These are phyloP conservation scores for Myotis yumanensis DNA, from an alignment of 2,113 vertebrate genomes.

Conservation along the genomic window DNA sequence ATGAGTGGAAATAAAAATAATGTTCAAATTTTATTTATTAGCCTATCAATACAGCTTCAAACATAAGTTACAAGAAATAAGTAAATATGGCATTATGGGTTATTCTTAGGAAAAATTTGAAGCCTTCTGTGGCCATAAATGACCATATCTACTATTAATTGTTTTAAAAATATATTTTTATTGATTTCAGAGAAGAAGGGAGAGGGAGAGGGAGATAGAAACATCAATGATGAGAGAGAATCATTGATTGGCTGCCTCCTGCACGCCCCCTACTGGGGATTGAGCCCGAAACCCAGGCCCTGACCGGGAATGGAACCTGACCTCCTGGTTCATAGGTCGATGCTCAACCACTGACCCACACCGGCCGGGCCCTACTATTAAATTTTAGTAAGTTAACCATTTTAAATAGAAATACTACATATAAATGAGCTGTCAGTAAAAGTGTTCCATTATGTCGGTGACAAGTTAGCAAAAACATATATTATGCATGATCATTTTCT, in stretches of 20 bases:
- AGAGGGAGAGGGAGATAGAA: too few relatives aligned
- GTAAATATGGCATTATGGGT: not conserved
- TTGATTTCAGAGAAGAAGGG: too few relatives aligned
- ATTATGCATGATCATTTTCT: not conserved
- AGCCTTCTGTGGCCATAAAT: not conserved
- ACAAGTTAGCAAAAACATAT: constrained; percentile 21
- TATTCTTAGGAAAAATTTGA: not conserved
- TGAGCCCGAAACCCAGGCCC: too few relatives aligned
- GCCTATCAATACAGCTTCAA: not conserved
- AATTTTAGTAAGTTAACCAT: not conserved
- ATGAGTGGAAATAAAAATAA: not conserved
- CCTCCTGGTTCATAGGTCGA: too few relatives aligned
- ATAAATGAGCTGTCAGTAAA: not conserved
- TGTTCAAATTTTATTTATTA: not conserved
- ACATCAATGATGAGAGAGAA: too few relatives aligned
- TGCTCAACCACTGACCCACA: too few relatives aligned
- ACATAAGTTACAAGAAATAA: not conserved
- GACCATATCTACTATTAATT: not conserved
- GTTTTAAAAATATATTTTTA: not conserved
- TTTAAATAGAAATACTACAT: not conserved
- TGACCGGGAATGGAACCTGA: too few relatives aligned
- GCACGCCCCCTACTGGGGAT: too few relatives aligned
- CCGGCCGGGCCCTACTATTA: not conserved
- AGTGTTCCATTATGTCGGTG: not conserved
- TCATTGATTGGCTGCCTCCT: too few relatives aligned